phyloP scores from a whole-genome alignment of 2,797 vertebrate genomes.

The Anguilla obscura region DNA sequence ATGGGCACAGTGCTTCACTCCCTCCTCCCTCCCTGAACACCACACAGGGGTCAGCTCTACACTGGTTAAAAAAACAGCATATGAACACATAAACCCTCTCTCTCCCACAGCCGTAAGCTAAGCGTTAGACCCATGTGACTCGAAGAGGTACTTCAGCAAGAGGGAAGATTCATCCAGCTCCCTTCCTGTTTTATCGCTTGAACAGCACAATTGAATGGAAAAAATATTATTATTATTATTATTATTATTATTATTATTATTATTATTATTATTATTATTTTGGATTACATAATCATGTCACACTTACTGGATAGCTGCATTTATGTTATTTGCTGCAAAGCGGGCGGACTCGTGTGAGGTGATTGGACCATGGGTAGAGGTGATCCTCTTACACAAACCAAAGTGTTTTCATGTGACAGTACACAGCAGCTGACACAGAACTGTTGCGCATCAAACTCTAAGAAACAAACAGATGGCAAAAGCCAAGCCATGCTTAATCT shows the following conservation, averaged over 20 bases:
- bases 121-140: not conserved
- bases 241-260: not conserved
- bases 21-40: not conserved
- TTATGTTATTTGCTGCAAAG: not conserved
- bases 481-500: slow-evolving; percentile 44
- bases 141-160: not conserved
- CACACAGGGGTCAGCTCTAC: not conserved
- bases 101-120: not conserved
- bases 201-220: not conserved
- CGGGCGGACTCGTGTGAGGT: not conserved
- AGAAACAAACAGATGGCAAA: slow-evolving; percentile 51
- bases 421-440: slow-evolving; percentile 31
- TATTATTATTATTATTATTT: not conserved
- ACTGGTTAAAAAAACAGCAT: not conserved
- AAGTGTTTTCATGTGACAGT: slow-evolving; percentile 18
- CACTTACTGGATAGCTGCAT: not conserved
- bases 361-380: not conserved
- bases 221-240: not conserved
- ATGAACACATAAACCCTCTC: not conserved
- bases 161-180: not conserved
- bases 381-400: slow-evolving; percentile 11
- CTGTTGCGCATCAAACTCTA: slow-evolving; percentile 21
- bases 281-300: not conserved
- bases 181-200: not conserved
- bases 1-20: not conserved